phyloP scores from a whole-genome alignment of 1,140 invertebrate genomes.

The Caenorhabditis brenneri region DNA sequence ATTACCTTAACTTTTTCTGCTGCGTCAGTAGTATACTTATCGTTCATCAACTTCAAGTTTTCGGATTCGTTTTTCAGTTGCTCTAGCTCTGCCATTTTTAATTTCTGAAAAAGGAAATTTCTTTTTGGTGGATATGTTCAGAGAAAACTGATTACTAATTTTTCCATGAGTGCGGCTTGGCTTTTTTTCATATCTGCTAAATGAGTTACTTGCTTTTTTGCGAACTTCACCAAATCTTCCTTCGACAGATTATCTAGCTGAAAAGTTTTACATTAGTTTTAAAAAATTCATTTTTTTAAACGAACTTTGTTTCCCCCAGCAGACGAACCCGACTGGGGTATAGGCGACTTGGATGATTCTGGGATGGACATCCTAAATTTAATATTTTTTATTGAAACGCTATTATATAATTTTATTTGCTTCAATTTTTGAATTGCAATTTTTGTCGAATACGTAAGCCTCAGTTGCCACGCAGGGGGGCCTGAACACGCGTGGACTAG shows the following conservation, averaged over 20 bases:
- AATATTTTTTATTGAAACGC: no score
- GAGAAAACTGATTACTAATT: background rate
- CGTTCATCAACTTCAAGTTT: slow-evolving; percentile 2
- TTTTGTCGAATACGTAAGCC: no score
- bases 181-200: slow-evolving; percentile 21
- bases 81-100: background rate
- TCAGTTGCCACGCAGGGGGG: background rate
- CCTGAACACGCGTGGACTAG: background rate
- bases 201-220: slow-evolving; percentile 23
- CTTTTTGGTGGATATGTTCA: no score
- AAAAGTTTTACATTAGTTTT: background rate
- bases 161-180: slow-evolving; percentile 7
- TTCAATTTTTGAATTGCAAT: no score
- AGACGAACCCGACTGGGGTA: background rate
- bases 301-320: background rate
- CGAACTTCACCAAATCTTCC: slow-evolving; percentile 7
- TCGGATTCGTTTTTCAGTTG: background rate
- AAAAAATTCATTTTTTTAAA: background rate
- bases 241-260: slow-evolving; percentile 1
- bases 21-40: background rate
- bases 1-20: slow-evolving; percentile 35
- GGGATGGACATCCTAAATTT: background rate
- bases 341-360: background rate
- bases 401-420: no score
- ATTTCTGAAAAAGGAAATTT: background rate